Evolutionary conservation across 2,888 invertebrate species (phyloP).

Genomic region (Acleris sparsana): DNA sequence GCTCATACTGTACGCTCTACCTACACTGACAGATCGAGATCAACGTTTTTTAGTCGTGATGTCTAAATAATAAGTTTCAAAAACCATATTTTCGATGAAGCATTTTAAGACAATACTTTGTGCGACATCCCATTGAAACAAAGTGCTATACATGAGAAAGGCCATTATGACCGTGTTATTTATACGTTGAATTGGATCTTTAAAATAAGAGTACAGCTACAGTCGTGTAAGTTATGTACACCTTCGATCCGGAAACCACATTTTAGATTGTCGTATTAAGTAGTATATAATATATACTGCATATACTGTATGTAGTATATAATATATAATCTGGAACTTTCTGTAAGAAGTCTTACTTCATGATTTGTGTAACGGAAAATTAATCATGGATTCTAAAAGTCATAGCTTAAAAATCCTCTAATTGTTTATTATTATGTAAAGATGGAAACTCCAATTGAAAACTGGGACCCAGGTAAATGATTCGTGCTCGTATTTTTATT

Average conservation of each 20-base stretch:
- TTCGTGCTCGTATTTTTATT: neutral
- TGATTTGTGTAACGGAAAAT: neutral
- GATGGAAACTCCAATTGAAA: conserved; percentile 68
- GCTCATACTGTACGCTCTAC: neutral
- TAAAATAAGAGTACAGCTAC: conserved; percentile 4
- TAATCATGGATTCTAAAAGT: too few species aligned
- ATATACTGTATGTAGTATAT: too few species aligned
- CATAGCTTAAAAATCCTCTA: neutral
- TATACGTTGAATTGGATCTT: neutral
- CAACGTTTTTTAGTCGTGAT: conserved; percentile 22
- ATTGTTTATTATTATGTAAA: conserved; percentile 46
- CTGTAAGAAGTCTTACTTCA: neutral
- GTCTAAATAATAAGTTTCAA: neutral
- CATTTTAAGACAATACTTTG: neutral
- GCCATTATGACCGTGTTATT: conserved; percentile 9
- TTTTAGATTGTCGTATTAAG: conserved; percentile 11
- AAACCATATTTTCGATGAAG: conserved; percentile 7
- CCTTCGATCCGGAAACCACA: conserved; percentile 13
- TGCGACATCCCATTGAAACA: conserved; percentile 1
- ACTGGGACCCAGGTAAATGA: conserved; percentile 69
- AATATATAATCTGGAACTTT: conserved; percentile 4
- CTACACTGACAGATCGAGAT: conserved; percentile 27
- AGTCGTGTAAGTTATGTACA: conserved; percentile 12
- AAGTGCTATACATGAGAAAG: conserved; percentile 3
- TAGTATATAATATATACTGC: too few species aligned